phyloP scores from a whole-genome alignment of 1,140 invertebrate genomes.

The Lepidotrigona ventralis region DNA sequence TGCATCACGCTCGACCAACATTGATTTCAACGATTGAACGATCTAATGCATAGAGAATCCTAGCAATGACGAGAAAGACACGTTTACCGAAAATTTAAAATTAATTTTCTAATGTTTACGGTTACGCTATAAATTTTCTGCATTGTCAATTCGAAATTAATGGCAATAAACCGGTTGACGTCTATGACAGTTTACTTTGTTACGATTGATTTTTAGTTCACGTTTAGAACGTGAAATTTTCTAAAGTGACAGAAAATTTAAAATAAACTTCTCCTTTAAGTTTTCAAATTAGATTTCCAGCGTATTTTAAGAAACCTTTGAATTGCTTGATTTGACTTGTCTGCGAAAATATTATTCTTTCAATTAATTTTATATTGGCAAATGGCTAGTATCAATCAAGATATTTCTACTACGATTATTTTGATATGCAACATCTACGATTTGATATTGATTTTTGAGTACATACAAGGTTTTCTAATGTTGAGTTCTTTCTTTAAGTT shows the following conservation, averaged over 20 bases:
- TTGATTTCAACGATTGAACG: neutral
- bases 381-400: too few species aligned
- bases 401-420: too few species aligned
- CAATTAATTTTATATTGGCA: too few species aligned
- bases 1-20: constrained; percentile 13
- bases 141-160: neutral
- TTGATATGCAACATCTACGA: too few species aligned
- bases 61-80: neutral
- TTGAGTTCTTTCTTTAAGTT: too few species aligned
- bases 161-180: too few species aligned
- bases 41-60: neutral
- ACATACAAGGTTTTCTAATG: too few species aligned
- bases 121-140: neutral
- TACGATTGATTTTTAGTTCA: neutral
- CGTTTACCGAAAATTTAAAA: neutral
- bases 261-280: neutral
- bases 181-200: neutral
- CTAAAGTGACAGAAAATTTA: neutral
- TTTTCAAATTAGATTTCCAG: neutral
- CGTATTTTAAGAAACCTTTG: neutral
- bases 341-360: neutral
- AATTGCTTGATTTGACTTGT: neutral
- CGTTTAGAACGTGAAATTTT: neutral
- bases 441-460: too few species aligned
- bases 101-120: neutral